Conservation (phyloP, 35 echinoderm and acorn worm genomes). For the Stichopus chloronotus region DNA sequence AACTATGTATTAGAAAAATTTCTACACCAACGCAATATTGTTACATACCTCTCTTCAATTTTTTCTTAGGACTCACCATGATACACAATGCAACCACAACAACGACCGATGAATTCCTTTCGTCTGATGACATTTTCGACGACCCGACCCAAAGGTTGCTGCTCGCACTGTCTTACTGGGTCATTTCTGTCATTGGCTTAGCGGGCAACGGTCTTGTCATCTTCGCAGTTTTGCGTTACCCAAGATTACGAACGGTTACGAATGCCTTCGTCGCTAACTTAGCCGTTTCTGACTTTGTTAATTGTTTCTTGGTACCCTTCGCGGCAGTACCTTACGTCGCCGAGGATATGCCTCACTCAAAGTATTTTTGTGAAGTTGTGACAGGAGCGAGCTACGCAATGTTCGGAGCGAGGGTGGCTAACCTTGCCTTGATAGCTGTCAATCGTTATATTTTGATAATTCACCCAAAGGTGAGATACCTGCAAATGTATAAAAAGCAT, state of each 20-base stretch:
- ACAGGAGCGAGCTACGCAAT: not conserved
- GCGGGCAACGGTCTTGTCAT: not conserved
- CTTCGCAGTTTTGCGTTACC: not conserved
- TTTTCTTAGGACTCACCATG: too few species aligned
- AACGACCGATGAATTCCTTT: not conserved
- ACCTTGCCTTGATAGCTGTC: not conserved
- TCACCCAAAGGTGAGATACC: not conserved
- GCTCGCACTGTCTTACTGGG: not conserved
- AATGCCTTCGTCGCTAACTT: constrained; percentile 5
- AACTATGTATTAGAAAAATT: too few species aligned
- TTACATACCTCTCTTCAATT: too few species aligned
- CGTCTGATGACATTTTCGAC: not conserved
- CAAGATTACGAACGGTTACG: not conserved
- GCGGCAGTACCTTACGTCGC: not conserved
- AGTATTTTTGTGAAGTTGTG: not conserved
- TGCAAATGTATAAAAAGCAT: not conserved
- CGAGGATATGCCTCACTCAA: not conserved
- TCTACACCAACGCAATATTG: too few species aligned
- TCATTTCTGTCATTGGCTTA: not conserved
- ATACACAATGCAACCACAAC: too few species aligned
- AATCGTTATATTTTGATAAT: constrained; percentile 18
- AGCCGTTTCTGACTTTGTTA: not conserved
- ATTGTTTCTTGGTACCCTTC: not conserved
- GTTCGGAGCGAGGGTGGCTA: not conserved
- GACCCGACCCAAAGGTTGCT: not conserved